These are phyloP conservation scores for Plectrocnemia conspersa DNA, from an alignment of 1,140 invertebrate genomes.

Conservation along the genomic window DNA sequence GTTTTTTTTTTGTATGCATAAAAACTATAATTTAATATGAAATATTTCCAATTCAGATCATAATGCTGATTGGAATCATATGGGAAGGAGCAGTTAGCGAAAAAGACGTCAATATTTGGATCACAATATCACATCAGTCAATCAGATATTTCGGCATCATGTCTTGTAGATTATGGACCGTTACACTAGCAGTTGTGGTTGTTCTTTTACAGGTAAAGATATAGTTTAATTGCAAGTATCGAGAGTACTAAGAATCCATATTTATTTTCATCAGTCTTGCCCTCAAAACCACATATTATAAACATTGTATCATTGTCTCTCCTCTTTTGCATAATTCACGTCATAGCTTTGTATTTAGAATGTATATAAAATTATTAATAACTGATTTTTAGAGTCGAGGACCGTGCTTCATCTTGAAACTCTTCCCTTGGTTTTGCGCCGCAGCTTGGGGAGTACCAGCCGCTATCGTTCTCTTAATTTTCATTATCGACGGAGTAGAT, in stretches of 20 bases:
- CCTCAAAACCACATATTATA: no score
- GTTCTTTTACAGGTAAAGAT: slow-evolving; percentile 70
- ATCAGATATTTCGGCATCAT: slow-evolving; percentile 44
- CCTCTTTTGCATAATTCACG: no score
- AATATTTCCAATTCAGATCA: slow-evolving; percentile 35
- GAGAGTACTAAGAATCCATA: no score
- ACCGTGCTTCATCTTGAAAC: slow-evolving; percentile 70
- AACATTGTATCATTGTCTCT: no score
- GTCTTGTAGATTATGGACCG: slow-evolving; percentile 77
- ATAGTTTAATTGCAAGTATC: not conserved
- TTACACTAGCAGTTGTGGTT: slow-evolving; percentile 71
- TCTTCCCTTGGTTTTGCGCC: slow-evolving; percentile 65
- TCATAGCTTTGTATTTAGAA: no score
- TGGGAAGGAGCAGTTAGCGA: slow-evolving; percentile 51
- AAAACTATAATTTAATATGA: slow-evolving; percentile 2
- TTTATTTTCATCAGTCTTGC: no score
- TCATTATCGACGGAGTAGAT: slow-evolving; percentile 46
- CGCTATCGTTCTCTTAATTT: slow-evolving; percentile 53
- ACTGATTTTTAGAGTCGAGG: slow-evolving; percentile 71
- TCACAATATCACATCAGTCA: slow-evolving; percentile 39
- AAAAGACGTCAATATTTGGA: slow-evolving; percentile 37
- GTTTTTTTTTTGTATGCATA: no score
- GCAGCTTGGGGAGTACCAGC: slow-evolving; percentile 68
- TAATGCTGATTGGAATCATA: slow-evolving; percentile 59
- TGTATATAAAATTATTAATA: no score